Percentiles rank a stretch among this genome's conserved stretches.
Conservation (phyloP, 1,140 invertebrate species). For the Trichogramma pretiosum region DNA sequence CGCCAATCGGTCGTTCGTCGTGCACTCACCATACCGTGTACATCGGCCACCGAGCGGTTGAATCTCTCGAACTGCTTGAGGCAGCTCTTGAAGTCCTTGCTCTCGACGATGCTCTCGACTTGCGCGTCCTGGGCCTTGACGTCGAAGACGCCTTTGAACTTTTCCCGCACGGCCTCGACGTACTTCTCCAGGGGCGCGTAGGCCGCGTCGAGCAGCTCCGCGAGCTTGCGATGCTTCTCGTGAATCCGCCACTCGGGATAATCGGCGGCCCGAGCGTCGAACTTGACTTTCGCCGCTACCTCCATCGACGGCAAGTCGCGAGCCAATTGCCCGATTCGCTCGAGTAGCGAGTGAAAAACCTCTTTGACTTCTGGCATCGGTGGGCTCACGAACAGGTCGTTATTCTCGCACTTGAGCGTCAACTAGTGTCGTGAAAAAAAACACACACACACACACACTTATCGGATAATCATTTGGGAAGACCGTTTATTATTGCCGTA, state of each 20-base stretch:
- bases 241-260: conserved; percentile 28
- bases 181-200: conserved; percentile 36
- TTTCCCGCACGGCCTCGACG: conserved; percentile 28
- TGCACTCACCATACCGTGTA: conserved; percentile 19
- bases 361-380: conserved; percentile 32
- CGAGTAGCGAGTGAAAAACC: conserved; percentile 34
- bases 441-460: no score
- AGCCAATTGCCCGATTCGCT: conserved; percentile 38
- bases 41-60: conserved; percentile 27
- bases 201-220: conserved; percentile 28
- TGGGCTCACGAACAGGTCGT: conserved; percentile 35
- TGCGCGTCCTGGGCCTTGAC: conserved; percentile 32
- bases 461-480: no score
- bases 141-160: conserved; percentile 38
- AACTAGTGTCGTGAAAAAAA: no score
- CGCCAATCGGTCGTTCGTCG: conserved; percentile 8
- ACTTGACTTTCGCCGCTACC: conserved; percentile 30
- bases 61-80: conserved; percentile 26
- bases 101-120: conserved; percentile 33
- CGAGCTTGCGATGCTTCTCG: conserved; percentile 28
- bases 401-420: conserved; percentile 36
- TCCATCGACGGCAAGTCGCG: conserved; percentile 42
- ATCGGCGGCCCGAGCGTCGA: conserved; percentile 16
- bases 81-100: conserved; percentile 29
- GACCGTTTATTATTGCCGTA: no score